These are phyloP conservation scores for Hestina assimilis DNA, from an alignment of 1,140 invertebrate genomes.

Conservation along the genomic window DNA sequence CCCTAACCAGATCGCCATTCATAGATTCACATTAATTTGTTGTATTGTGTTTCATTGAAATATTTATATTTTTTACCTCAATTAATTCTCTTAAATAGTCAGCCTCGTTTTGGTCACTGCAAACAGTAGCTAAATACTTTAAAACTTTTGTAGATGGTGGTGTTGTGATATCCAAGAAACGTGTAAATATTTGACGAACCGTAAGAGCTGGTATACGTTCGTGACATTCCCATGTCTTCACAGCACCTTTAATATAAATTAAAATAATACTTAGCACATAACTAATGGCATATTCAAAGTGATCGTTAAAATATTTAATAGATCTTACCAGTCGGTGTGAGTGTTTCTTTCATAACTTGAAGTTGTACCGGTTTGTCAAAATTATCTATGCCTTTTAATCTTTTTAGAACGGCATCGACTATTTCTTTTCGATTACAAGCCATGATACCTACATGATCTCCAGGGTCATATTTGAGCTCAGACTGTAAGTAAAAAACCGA, in stretches of 20 bases:
- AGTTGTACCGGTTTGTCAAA: conserved; percentile 88
- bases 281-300: background rate
- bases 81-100: conserved; percentile 41
- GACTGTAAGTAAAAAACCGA: conserved; percentile 63
- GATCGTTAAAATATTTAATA: background rate
- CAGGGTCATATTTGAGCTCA: conserved; percentile 87
- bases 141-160: conserved; percentile 93
- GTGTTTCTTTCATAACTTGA: conserved; percentile 91
- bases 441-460: conserved; percentile 96
- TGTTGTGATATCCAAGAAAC: conserved; percentile 96
- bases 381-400: conserved; percentile 84
- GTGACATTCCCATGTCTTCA: conserved; percentile 91
- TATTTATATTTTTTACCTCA: conserved; percentile 34
- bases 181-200: conserved; percentile 86
- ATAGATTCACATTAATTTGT: background rate
- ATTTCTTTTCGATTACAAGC: conserved; percentile 88
- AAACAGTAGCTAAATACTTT: conserved; percentile 88
- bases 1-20: no score
- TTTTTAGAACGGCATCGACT: conserved; percentile 88
- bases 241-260: conserved; percentile 80
- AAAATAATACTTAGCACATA: background rate
- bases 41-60: background rate
- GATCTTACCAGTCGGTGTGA: conserved; percentile 87
- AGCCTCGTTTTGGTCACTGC: conserved; percentile 85
- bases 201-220: conserved; percentile 89